Base-by-base conservation (phyloP, 2,113 vertebrate species). In the Chunga burmeisteri region DNA sequence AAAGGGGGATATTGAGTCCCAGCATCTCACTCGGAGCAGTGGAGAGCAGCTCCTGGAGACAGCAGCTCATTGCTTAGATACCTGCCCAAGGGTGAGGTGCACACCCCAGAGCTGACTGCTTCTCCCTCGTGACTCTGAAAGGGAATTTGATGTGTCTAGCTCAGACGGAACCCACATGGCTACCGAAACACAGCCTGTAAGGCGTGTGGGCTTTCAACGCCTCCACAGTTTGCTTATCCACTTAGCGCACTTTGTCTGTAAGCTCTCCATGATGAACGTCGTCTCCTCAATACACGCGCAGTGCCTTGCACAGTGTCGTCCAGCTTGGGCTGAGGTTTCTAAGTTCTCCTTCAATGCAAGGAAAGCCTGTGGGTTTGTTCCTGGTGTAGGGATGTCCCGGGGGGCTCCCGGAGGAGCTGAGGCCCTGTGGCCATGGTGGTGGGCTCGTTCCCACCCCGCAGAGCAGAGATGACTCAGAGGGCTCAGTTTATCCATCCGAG, bases 1-100 rank as follows among this genome's bases (percentile, higher is more conserved):
- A 46, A 25, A 61, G 21, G 19, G 55, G 27, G 23, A 16, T 34
- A 10, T 38, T 0, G 3, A 65, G 34, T 2, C 18, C 0, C 1
- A 82, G 38, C 49, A 2, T 17, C 52, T 59, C 65, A 34, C 10
- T 26, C 13, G 4, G 66, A 29, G 59, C 1, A 7, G 23, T 18
- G 25, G 29, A 61, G 26, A 65, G 34, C 0, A 3, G 26, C 22
- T 59, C 7, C 29, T 18, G 46, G n/a, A 62, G 75, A 21, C 38
- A 62, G 22, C 53, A 62, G 36, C 71, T 63, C 40, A 0, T 13
- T 4, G 29, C 32, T 12, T 1, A 16, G 55, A 21, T 67, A 16
- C 4, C 5, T 68, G 56, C 38, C 66, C 3, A 0, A 30, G 47
- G 34, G 13, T 10, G 32, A 73, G 26, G 6, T 14, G 27, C 56